Base-by-base conservation (phyloP, 2,888 invertebrate species). In the Gnatocerus cornutus region DNA sequence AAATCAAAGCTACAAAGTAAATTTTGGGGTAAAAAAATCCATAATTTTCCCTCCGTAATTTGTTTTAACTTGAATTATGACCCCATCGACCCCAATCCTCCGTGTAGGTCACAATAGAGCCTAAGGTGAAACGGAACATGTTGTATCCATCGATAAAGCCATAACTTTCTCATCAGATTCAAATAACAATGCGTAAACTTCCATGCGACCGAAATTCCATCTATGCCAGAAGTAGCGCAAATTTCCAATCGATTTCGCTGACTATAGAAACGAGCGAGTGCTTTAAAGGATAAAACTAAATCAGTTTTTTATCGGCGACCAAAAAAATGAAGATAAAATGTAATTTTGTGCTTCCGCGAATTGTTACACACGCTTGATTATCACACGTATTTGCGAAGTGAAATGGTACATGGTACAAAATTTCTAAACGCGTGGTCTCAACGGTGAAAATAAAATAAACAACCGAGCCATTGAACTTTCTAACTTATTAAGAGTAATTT, bases 51-150 rank as follows among this genome's bases (percentile, higher is more conserved):
- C 5, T 5, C 29, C 4, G 21, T 37, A 37, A 37, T 7, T 37
- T 7, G 37, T 37, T 37, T 37, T 37, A 37, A 1, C 7, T 4
- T 16, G n/a, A 46, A 46, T 16, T 16, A 21, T 46, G 48, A 50
- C 50, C 45, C 13, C 45, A 30, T 16, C 45, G 50, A 50, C 61
- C 12, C 48, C 61, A 37, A 37, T 48, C 16, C 48, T 50, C 8
- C 48, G 37, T 48, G 16, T 48, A 48, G 61, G 61, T 61, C 61
- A 61, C 37, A 21, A 10, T n/a, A 6, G 3, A 37, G 46, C 61
- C 48, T 59, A 29, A 50, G 52, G 62, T 62, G 50, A 10, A 62
- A 64, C 64, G 64, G 43, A 64, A 64, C 64, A 14, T 64, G 64
- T 14, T 55, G 50, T 45, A 30, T 37, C 9, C 37, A 39, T 48